These are phyloP conservation scores for Apocheima hispidaria DNA, from an alignment of 2,888 invertebrate species.

Conservation along the genomic window DNA sequence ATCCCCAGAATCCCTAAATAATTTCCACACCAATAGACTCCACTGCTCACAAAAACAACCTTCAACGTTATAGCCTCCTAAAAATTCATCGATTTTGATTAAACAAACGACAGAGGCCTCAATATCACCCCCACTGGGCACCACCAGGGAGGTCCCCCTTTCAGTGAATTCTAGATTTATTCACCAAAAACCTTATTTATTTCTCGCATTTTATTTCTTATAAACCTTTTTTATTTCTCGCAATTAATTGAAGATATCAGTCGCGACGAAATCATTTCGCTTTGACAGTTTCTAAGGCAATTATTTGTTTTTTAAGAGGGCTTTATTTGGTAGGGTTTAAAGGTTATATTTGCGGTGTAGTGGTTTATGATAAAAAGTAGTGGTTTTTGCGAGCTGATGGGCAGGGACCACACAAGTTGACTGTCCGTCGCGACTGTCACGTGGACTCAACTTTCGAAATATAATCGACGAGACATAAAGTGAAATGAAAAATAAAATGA, in stretches of 20 bases:
- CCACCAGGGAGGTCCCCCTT: slow-evolving; percentile 65
- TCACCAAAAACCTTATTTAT: slow-evolving; percentile 59
- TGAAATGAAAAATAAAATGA: slow-evolving; percentile 4
- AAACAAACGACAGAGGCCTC: slow-evolving; percentile 42
- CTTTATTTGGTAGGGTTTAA: slow-evolving; percentile 49
- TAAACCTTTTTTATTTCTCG: slow-evolving; percentile 61
- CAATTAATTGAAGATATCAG: slow-evolving; percentile 75
- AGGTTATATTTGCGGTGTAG: slow-evolving; percentile 49
- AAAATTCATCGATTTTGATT: slow-evolving; percentile 49
- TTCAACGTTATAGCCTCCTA: slow-evolving; percentile 44
- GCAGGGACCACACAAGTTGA: slow-evolving; percentile 75
- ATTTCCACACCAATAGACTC: slow-evolving; percentile 20
- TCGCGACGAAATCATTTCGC: slow-evolving; percentile 78
- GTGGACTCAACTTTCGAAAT: slow-evolving; percentile 48
- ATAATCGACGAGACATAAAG: slow-evolving; percentile 40
- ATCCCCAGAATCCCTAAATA: slow-evolving; percentile 1
- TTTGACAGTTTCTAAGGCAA: slow-evolving; percentile 76
- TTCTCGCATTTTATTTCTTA: slow-evolving; percentile 70
- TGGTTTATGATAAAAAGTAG: slow-evolving; percentile 65
- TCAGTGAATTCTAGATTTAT: slow-evolving; percentile 45
- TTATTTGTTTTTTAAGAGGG: slow-evolving; percentile 43
- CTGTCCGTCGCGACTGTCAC: slow-evolving; percentile 49
- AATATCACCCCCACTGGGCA: slow-evolving; percentile 62
- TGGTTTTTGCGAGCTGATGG: slow-evolving; percentile 65
- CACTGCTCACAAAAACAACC: slow-evolving; percentile 37